A percentile compares a stretch with the other conserved stretches of the same genome.
These are phyloP conservation scores for Actinia equina DNA, from an alignment of 64 coral and sea anemone genomes.

Conservation along the genomic window DNA sequence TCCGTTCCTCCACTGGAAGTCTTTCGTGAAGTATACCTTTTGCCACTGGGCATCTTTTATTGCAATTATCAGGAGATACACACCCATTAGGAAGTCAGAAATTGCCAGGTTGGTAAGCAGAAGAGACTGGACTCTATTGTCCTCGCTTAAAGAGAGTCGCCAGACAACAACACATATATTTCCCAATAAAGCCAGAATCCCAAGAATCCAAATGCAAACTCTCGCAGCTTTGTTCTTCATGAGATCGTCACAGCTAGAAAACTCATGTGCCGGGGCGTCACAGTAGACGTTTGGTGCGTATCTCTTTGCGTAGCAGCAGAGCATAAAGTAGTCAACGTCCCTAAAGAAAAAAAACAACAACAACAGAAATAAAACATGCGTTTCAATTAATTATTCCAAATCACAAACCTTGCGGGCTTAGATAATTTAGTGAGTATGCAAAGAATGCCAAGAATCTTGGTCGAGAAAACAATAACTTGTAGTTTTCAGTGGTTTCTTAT, in stretches of 20 bases:
- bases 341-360: background rate
- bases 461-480: too few relatives aligned
- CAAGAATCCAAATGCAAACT: conserved; percentile 64
- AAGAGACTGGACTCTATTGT: conserved; percentile 47
- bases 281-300: conserved; percentile 28
- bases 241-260: conserved; percentile 60
- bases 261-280: conserved; percentile 30
- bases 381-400: too few relatives aligned
- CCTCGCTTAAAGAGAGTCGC: conserved; percentile 22
- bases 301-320: conserved; percentile 40
- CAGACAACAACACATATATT: conserved; percentile 38
- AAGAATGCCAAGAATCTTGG: background rate
- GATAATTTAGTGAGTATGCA: too few relatives aligned
- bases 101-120: conserved; percentile 50
- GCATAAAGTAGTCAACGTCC: conserved; percentile 34
- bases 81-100: conserved; percentile 57
- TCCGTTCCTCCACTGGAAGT: conserved; percentile 36
- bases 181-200: conserved; percentile 40
- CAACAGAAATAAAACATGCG: background rate
- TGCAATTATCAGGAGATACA: conserved; percentile 59
- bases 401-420: too few relatives aligned
- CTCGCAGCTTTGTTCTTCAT: conserved; percentile 48
- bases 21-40: conserved; percentile 59
- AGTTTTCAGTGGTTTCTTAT: too few relatives aligned
- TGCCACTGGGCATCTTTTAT: conserved; percentile 56